phyloP scores from a whole-genome alignment of 2,113 vertebrate species.

The Vulpes lagopus region DNA sequence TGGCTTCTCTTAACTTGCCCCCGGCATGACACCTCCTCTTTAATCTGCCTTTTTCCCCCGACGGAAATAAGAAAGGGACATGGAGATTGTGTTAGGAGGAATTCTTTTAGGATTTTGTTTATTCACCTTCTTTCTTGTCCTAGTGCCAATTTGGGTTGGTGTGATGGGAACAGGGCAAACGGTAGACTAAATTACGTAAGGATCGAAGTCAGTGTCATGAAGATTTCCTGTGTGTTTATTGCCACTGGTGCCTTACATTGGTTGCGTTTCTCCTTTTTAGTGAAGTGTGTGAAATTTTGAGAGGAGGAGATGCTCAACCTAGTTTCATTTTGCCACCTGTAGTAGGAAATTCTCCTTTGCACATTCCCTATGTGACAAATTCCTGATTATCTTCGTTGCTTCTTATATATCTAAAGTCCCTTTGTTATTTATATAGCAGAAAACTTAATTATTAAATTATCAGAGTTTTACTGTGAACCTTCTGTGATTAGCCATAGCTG shows the following conservation, averaged over 20 bases:
- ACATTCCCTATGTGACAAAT: slow-evolving; percentile 2
- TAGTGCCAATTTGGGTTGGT: not conserved
- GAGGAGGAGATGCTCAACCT: not conserved
- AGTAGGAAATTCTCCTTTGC: not conserved
- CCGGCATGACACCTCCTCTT: not conserved
- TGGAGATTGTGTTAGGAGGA: not conserved
- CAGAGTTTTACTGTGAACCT: not conserved
- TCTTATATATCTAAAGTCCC: not conserved
- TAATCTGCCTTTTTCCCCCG: not conserved
- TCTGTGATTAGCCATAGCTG: not conserved
- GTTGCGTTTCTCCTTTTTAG: not conserved
- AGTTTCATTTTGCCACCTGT: not conserved
- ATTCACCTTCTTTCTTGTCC: not conserved
- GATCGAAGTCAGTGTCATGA: not conserved
- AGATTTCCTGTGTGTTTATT: not conserved
- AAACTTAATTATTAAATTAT: slow-evolving; percentile 21
- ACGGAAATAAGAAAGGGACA: not conserved
- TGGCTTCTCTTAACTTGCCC: not conserved
- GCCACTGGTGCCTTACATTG: not conserved
- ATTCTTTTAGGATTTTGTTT: not conserved
- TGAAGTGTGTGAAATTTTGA: not conserved
- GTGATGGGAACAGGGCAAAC: not conserved
- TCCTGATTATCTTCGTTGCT: not conserved
- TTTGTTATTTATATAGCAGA: slow-evolving; percentile 11
- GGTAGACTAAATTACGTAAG: not conserved